A percentile compares a stretch with the other conserved stretches of the same genome.
phyloP scores from a whole-genome alignment of 2,888 invertebrate genomes.

The Acronicta psi region DNA sequence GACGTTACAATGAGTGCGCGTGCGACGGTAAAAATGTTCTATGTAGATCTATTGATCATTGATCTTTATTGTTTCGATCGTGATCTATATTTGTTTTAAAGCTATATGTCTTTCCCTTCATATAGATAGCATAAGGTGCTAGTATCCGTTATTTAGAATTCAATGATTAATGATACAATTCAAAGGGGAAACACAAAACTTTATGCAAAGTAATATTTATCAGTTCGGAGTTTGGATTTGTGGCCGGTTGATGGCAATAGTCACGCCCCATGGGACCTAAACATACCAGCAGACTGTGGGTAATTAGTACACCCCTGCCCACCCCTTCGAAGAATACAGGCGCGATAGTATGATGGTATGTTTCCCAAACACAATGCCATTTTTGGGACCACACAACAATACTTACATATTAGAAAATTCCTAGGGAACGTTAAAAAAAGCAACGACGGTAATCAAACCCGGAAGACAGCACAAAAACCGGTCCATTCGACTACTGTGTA shows the following conservation, averaged over 20 bases:
- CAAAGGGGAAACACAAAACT: not conserved
- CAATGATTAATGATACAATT: not conserved
- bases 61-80: constrained; percentile 59
- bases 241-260: too few relatives aligned
- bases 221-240: too few relatives aligned
- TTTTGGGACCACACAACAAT: constrained; percentile 25
- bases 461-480: constrained; percentile 39
- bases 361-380: not conserved
- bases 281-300: too few relatives aligned
- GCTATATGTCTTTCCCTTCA: constrained; percentile 6
- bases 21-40: constrained; percentile 66
- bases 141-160: not conserved
- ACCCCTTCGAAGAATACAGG: too few relatives aligned
- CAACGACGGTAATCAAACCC: constrained; percentile 24
- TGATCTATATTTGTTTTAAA: constrained; percentile 46
- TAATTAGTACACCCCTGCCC: too few relatives aligned
- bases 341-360: too few relatives aligned
- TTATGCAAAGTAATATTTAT: not conserved
- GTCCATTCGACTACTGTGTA: constrained; percentile 33
- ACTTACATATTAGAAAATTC: not conserved
- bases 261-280: too few relatives aligned
- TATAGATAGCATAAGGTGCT: not conserved
- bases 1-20: constrained; percentile 86
- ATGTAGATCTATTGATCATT: constrained; percentile 60
- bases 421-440: constrained; percentile 1